Evolutionary conservation across 2,113 vertebrate species (phyloP), one percentile per base, ranked within the genome.

Genomic region (Meriones unguiculatus): DNA sequence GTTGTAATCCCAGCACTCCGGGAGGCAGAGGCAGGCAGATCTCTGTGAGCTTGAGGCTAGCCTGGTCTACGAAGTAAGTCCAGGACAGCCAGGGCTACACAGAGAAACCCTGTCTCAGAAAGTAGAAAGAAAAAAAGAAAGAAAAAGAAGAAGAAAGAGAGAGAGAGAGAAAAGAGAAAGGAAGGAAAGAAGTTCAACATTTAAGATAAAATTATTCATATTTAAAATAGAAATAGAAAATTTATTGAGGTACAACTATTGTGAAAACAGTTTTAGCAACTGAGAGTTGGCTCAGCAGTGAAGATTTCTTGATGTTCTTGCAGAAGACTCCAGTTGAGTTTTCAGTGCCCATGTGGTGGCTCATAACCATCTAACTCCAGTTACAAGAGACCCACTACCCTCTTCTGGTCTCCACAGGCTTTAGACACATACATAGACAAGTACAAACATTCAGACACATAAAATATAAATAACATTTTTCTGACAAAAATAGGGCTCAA

Each of bases 181-280:
- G 46, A 46, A 46, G 46, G 46, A 46, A 46, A 46, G 46, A 46
- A 46, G 46, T 46, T 46, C 46, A 46, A 20, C 25, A 84, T 93
- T 95, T 95, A 96, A 80, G 28, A 41, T 41, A 38, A 73, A 73
- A 25, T 81, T 67, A 75, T 24, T 92, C 59, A 92, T 93, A 73
- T 92, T 84, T 64, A 67, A 72, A 78, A 35, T 78, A 72, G 30
- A 86, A 77, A 30, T 76, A 64, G 25, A 95, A 35, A 64, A 90
- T 93, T 82, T 77, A 15, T 4, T 54, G 52, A 41, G 10, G n/a
- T 0, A 2, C 64, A 89, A 77, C 65, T n/a, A 5, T 77, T 24
- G 8, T 84, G 73, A 82, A 81, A 82, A 25, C 64, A 78, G 18
- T 92, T 88, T 88, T 82, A 73, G 50, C 18, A 8, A 75, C 28